These are phyloP conservation scores for Istiophorus platypterus DNA, from an alignment of 2,113 vertebrate species.

Conservation along the genomic window DNA sequence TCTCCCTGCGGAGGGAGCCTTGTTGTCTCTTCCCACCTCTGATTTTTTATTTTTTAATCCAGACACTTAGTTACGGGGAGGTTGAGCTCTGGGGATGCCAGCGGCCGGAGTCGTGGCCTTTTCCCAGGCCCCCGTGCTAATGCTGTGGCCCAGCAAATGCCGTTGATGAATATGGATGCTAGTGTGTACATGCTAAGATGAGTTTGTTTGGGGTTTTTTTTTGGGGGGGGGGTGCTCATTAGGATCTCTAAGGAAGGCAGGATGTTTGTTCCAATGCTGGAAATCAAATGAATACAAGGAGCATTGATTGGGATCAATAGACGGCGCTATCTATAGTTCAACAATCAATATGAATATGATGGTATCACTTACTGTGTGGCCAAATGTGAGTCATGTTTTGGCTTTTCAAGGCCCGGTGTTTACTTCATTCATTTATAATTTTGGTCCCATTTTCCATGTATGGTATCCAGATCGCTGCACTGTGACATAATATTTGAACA, in stretches of 20 bases:
- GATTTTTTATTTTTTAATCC: slow-evolving; percentile 80
- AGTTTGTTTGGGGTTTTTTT: slow-evolving; percentile 30
- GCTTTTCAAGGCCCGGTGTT: slow-evolving; percentile 23
- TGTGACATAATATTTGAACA: slow-evolving; percentile 44
- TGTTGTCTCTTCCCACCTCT: slow-evolving; percentile 60
- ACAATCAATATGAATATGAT: slow-evolving; percentile 11
- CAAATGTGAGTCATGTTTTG: slow-evolving; percentile 15
- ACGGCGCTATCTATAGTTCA: background rate
- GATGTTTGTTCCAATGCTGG: slow-evolving; percentile 23
- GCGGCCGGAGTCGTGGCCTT: background rate
- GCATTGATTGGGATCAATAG: background rate
- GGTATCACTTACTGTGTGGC: slow-evolving; percentile 1
- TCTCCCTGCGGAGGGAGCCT: slow-evolving; percentile 42
- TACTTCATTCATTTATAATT: slow-evolving; percentile 1
- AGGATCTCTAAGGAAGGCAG: slow-evolving; percentile 32
- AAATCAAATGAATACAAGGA: slow-evolving; percentile 25
- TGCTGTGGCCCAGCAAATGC: slow-evolving; percentile 18
- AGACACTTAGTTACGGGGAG: slow-evolving; percentile 55
- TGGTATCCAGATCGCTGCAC: background rate
- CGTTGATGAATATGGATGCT: slow-evolving; percentile 64
- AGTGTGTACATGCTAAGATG: slow-evolving; percentile 22
- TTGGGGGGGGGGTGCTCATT: slow-evolving; percentile 10
- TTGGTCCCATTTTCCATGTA: slow-evolving; percentile 34
- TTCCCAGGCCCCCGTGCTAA: slow-evolving; percentile 24
- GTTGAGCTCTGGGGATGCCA: slow-evolving; percentile 45